Evolutionary conservation across 2,888 invertebrate genomes (phyloP).

Genomic region (Tetheella fluctuosa): DNA sequence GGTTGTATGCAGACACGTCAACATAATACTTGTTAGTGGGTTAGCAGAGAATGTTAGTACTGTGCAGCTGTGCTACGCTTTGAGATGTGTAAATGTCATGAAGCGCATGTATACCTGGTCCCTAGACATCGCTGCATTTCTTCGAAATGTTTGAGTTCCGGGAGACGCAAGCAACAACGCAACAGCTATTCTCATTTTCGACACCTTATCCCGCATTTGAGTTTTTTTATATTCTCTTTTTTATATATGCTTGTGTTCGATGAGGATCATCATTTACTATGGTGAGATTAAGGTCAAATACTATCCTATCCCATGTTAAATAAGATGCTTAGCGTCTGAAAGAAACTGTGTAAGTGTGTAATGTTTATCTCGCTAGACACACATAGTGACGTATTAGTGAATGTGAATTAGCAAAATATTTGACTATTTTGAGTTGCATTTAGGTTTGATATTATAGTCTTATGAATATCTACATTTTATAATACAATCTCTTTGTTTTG

Average conservation of each 20-base stretch:
- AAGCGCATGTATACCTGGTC: conserved; percentile 36
- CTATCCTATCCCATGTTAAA: no score
- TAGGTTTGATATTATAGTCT: no score
- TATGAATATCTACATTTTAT: not conserved
- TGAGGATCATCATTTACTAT: no score
- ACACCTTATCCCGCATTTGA: not conserved
- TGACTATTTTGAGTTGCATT: no score
- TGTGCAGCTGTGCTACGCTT: conserved; percentile 36
- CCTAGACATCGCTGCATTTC: conserved; percentile 22
- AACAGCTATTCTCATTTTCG: not conserved
- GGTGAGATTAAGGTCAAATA: no score
- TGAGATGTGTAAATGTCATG: conserved; percentile 31
- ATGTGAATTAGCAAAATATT: no score
- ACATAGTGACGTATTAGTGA: no score
- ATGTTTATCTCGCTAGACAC: no score
- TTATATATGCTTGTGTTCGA: no score
- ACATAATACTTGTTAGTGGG: not conserved
- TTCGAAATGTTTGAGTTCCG: conserved; percentile 19
- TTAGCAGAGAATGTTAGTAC: conserved; percentile 15
- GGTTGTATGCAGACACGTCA: conserved; percentile 1
- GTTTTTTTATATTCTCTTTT: not conserved
- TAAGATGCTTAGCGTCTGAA: no score
- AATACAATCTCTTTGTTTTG: not conserved
- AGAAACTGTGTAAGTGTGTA: no score
- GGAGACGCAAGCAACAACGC: conserved; percentile 13